Evolutionary conservation across 2,113 vertebrate species (phyloP).

Genomic region (Actinemys pallida): DNA sequence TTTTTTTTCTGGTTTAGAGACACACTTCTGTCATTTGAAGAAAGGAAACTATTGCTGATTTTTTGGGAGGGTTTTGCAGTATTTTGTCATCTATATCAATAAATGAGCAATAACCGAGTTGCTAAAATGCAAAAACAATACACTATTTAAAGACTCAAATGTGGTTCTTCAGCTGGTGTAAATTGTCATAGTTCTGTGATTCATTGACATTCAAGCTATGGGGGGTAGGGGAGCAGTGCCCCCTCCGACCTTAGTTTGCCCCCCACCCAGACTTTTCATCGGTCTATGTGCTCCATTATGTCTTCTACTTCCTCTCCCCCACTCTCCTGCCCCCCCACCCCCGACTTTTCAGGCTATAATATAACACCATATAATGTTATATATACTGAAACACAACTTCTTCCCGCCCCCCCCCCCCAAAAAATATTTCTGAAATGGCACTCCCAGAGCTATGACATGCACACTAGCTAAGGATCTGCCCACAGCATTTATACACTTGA

Average conservation of each 20-base stretch:
- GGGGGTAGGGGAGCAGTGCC: too few relatives aligned
- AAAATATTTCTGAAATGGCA: not conserved
- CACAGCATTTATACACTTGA: not conserved
- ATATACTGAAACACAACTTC: not conserved
- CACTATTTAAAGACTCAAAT: not conserved
- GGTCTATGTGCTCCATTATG: not conserved
- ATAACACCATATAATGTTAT: not conserved
- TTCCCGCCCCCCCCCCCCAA: not conserved
- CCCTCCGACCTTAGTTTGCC: not conserved
- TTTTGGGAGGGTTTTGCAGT: not conserved
- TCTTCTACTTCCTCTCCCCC: not conserved
- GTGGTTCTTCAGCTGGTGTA: not conserved
- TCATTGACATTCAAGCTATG: not conserved
- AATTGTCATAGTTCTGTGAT: not conserved
- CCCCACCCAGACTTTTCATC: not conserved
- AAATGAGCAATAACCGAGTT: not conserved
- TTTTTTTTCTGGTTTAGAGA: not conserved
- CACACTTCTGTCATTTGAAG: not conserved
- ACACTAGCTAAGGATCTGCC: not conserved
- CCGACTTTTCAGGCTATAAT: not conserved
- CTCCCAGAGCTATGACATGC: not conserved
- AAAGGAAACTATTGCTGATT: not conserved
- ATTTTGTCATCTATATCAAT: slow-evolving; percentile 54
- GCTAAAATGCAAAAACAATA: slow-evolving; percentile 57
- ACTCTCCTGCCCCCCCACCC: not conserved